Evolutionary conservation across 2,113 vertebrate genomes (phyloP), one percentile per base, ranked within the genome.

Genomic region (Cricetomys ansorgei): DNA sequence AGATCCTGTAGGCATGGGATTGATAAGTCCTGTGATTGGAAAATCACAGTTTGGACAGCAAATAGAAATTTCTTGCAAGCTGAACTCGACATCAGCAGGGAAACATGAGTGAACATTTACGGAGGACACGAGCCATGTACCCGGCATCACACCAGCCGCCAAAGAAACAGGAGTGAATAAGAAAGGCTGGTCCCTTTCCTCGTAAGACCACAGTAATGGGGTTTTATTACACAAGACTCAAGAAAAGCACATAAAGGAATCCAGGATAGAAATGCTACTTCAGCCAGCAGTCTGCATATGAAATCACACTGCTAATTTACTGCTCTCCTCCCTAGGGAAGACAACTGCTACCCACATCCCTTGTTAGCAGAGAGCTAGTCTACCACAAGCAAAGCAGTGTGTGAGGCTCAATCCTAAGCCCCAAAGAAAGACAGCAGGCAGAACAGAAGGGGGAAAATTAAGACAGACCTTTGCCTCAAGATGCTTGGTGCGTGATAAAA

Each of bases 391-490:
- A 55, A 84, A 79, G 55, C 3, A 40, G 62, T 16, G 5, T 13
- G n/a, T 27, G 5, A 37, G 72, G 37, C 37, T 92, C 55, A 25
- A 65, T 77, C 43, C 45, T 9, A 8, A 73, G 50, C 69, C 87
- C 73, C 50, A 2, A 23, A 92, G 73, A 50, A 88, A 91, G 83
- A 85, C 37, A 70, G 91, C 34, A 62, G 53, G 73, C 29, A 67
- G 21, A 37, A 88, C n/a, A 75, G 83, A 80, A 76, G 48, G 79
- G 53, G 25, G 23, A 31, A 75, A 48, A 3, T 45, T 69, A 69
- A 92, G 55, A 70, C 48, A 96, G 48, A 91, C 40, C 65, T 76
- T 88, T 84, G 84, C 75, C 69, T 94, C 93, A 75, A 73, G 64
- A 37, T 70, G 80, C 83, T 89, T 73, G 34, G 55, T 3, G 1